Evolutionary conservation across 2,888 invertebrate genomes (phyloP), one percentile per base, ranked within the genome.

Genomic region (Drosophila demipolita): DNA sequence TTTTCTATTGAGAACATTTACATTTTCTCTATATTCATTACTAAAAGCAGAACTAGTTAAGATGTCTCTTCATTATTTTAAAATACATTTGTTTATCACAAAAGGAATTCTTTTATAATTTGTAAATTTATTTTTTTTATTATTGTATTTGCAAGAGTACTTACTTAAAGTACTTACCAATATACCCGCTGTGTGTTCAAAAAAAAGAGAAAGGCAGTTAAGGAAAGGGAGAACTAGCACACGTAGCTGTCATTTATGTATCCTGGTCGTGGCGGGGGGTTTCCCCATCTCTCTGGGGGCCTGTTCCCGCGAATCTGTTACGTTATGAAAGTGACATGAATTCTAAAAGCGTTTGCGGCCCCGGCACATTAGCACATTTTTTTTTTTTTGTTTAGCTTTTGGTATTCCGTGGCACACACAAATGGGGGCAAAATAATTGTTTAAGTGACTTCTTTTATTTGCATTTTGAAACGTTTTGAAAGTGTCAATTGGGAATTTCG

Each of bases 321-420:
- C 72, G 80, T 87, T 80, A 83, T 85, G 81, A 83, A 87, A 90
- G 77, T 89, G 91, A 90, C 91, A 91, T 83, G 87, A 88, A 85
- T 86, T 87, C 87, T 78, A 83, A 90, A 89, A 87, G 87, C 89
- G 78, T 89, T 89, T 86, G 78, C 82, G 80, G 72, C 77, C 77
- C 74, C 58, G 61, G 69, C 75, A 69, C 89, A 83, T 86, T 90
- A 77, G 80, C 79, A 80, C 77, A 86, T 57, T 70, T 61, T 40
- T 26, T 53, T 53, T 32, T 7, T 54, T 26, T 12, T 48, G 48
- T 8, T 36, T 53, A 23, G 35, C 64, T 62, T 35, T 50, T 26
- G n/a, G 67, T 71, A 57, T 80, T 59, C 66, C 38, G 59, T 54
- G 57, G 61, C 66, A 49, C 66, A 73, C 72, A 82, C 74, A 84